Evolutionary conservation across 2,797 vertebrate species (phyloP), one percentile per base, ranked within the genome.

Genomic region (Poeciliopsis paucimaculata): DNA sequence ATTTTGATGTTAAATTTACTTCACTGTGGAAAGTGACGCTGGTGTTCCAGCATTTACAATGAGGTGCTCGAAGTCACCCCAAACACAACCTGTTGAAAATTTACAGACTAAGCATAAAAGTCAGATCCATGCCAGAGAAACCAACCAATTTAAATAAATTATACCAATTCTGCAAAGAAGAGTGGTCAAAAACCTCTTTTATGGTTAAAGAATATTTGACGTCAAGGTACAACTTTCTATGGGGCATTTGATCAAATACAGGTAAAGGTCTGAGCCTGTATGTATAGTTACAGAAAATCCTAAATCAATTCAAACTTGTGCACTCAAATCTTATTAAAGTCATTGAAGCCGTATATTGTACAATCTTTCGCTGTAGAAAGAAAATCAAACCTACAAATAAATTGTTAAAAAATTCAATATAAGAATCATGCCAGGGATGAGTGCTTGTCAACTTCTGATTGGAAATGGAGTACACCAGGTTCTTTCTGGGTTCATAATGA

Each of bases 401-500:
- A 71, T 46, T 2, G 6, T 71, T 4, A 46, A 71, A 71, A 46
- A 23, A 70, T 13, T 70, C 10, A 70, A 70, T 43, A 70, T 70
- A 70, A 28, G n/a, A 45, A 15, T 43, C 23, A 43, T 26, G 23
- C 0, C 39, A 26, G 15, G 39, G 23, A 70, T 15, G 20, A 43
- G 4, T 45, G 39, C 12, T 16, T 45, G 41, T 15, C 41, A 26
- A n/a, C 41, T 70, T 70, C 66, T 45, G 41, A 12, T 3, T 71
- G 43, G 26, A 46, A 28, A n/a, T 45, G 31, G 70, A 77, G 16
- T 34, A 64, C 49, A 55, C 26, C n/a, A 49, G 47, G 68, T 81
- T 39, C 49, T 79, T 75, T 62, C 4, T 73, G 43, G 10, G 43
- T 78, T 82, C 60, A 57, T 45, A 73, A 62, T 75, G 60, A 77